Conservation (phyloP, 2,113 vertebrate genomes). For the Gymnorhina tibicen region DNA sequence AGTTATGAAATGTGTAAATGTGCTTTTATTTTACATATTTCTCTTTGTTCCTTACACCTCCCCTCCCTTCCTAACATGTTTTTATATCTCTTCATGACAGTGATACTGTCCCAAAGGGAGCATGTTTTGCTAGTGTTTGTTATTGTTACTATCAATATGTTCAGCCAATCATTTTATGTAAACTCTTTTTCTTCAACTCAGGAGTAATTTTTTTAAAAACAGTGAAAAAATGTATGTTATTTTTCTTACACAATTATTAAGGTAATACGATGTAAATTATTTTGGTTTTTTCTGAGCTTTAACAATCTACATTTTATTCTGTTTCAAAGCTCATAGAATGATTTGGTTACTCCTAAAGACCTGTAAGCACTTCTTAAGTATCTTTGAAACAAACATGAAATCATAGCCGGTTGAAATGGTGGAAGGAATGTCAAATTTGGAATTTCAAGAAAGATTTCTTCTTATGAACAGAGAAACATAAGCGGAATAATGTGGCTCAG, state of each 20-base stretch:
- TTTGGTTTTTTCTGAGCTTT: neutral
- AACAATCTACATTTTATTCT: neutral
- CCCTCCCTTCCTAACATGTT: neutral
- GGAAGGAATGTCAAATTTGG: neutral
- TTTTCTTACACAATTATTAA: neutral
- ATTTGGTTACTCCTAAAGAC: neutral
- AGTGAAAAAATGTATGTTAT: neutral
- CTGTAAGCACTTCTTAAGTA: neutral
- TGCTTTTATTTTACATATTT: neutral
- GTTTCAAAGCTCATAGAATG: neutral
- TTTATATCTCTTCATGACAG: neutral
- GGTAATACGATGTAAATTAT: neutral
- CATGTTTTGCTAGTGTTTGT: neutral
- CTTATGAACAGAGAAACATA: neutral
- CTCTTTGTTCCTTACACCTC: neutral
- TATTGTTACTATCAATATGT: neutral
- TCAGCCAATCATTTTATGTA: neutral
- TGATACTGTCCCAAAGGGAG: neutral
- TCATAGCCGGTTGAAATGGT: neutral
- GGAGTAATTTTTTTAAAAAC: neutral
- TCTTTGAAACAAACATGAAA: neutral
- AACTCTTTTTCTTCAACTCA: neutral
- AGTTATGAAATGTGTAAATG: neutral
- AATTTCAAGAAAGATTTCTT: neutral
- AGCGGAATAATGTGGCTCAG: neutral